Percentiles rank a stretch among this genome's conserved stretches.
phyloP scores from a whole-genome alignment of 1,140 invertebrate genomes.

The Zophobas morio region DNA sequence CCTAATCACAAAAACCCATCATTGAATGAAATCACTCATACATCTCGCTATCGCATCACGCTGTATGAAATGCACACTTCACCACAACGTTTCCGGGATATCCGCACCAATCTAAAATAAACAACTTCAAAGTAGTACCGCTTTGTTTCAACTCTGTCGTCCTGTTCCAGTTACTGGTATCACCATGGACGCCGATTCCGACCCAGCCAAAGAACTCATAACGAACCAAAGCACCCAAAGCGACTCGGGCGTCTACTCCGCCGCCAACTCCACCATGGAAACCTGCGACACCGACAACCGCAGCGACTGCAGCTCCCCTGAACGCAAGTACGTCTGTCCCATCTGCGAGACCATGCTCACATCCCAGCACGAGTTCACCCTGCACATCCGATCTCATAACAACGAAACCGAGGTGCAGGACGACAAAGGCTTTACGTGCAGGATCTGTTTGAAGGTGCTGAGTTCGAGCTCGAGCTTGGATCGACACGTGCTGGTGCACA shows the following conservation, averaged over 20 bases:
- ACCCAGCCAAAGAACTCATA: conserved; percentile 59
- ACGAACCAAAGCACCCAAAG: conserved; percentile 59
- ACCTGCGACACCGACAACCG: conserved; percentile 59
- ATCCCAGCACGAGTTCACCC: conserved; percentile 77
- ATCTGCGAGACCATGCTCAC: conserved; percentile 75
- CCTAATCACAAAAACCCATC: no score
- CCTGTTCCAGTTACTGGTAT: conserved; percentile 59
- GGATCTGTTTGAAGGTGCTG: conserved; percentile 73
- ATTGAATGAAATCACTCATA: no score
- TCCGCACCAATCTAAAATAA: conserved; percentile 1
- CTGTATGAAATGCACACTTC: neutral
- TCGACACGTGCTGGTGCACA: conserved; percentile 82
- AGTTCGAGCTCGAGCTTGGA: conserved; percentile 86
- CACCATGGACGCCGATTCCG: conserved; percentile 60
- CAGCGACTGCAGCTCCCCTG: conserved; percentile 64
- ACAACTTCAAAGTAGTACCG: neutral
- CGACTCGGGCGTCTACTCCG: conserved; percentile 65
- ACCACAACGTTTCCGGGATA: conserved; percentile 15
- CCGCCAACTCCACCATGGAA: conserved; percentile 57
- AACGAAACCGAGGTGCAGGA: conserved; percentile 67
- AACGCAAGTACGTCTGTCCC: conserved; percentile 73
- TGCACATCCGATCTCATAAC: conserved; percentile 79
- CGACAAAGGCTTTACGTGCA: conserved; percentile 70
- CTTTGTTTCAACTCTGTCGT: conserved; percentile 1
- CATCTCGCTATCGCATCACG: no score